A percentile compares a stretch with the other conserved stretches of the same genome.
Evolutionary conservation across 2,888 invertebrate genomes (phyloP).

Genomic region (Capitulum mitella): DNA sequence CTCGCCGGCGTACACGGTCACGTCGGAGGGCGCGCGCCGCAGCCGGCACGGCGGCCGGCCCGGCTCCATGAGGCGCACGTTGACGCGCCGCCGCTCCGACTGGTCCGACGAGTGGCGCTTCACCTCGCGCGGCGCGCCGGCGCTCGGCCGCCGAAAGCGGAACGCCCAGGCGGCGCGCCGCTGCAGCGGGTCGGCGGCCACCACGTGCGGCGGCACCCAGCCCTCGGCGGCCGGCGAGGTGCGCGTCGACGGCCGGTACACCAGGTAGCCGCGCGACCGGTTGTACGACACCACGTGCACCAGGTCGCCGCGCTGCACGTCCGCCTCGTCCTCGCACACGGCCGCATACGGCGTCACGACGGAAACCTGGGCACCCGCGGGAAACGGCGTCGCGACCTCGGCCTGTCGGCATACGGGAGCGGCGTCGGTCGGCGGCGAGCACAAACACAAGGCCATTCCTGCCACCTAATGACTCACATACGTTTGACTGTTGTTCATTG

Average conservation of each 20-base stretch:
- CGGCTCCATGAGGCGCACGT: constrained; percentile 8
- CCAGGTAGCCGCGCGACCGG: constrained; percentile 32
- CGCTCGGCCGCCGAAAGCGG: not conserved
- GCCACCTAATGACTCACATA: too few species aligned
- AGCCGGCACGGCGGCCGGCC: constrained; percentile 20
- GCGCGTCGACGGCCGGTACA: constrained; percentile 32
- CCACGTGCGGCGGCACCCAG: constrained; percentile 34
- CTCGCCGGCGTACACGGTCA: constrained; percentile 9
- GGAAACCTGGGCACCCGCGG: constrained; percentile 14
- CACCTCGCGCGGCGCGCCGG: not conserved
- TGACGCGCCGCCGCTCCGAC: not conserved
- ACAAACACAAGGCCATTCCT: too few species aligned
- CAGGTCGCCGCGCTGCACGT: constrained; percentile 16
- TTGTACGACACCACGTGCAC: constrained; percentile 32
- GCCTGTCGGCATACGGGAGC: not conserved
- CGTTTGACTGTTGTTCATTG: too few species aligned
- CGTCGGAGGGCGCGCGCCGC: constrained; percentile 6
- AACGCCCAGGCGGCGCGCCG: constrained; percentile 11
- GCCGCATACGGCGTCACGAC: not conserved
- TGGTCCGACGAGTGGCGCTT: constrained; percentile 14
- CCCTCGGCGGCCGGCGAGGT: constrained; percentile 35
- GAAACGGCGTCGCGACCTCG: constrained; percentile 12
- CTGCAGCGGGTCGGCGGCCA: not conserved
- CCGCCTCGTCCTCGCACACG: constrained; percentile 14
- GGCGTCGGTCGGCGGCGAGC: too few species aligned